Conservation (phyloP, 2,113 vertebrate species). For the Psittacula cyanocephala region DNA sequence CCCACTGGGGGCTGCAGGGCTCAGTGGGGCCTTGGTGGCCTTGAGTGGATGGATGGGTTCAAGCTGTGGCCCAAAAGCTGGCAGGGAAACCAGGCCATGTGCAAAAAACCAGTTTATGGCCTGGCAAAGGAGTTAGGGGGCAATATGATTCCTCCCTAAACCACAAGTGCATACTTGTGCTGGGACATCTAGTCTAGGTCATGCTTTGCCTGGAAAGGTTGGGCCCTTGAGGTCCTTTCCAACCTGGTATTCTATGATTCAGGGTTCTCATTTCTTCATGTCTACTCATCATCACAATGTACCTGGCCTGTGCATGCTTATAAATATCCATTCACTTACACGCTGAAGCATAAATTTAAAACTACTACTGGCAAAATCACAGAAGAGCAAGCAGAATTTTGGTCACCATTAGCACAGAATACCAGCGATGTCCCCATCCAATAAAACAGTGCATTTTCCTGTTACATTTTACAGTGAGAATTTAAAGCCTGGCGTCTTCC, state of each 20-base stretch:
- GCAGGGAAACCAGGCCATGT: neutral
- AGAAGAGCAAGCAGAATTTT: neutral
- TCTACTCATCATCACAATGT: accelerated
- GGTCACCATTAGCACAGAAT: neutral
- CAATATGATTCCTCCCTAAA: neutral
- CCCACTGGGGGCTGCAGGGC: neutral
- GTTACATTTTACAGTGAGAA: neutral
- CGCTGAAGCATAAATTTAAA: neutral
- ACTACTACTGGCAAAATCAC: neutral
- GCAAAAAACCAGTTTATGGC: neutral
- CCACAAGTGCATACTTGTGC: neutral
- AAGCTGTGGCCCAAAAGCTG: neutral
- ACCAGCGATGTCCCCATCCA: neutral
- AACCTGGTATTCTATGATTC: neutral
- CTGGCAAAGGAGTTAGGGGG: neutral
- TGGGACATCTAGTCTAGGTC: neutral
- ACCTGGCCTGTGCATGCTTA: neutral
- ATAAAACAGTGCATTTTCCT: neutral
- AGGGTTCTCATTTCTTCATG: neutral
- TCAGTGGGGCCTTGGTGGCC: accelerated
- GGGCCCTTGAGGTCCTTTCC: neutral
- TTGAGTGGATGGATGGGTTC: neutral
- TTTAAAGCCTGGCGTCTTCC: neutral
- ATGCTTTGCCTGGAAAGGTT: neutral
- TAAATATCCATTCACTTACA: neutral